Base-by-base conservation (phyloP, 1,140 invertebrate genomes). In the Lasioglossum albipes region DNA sequence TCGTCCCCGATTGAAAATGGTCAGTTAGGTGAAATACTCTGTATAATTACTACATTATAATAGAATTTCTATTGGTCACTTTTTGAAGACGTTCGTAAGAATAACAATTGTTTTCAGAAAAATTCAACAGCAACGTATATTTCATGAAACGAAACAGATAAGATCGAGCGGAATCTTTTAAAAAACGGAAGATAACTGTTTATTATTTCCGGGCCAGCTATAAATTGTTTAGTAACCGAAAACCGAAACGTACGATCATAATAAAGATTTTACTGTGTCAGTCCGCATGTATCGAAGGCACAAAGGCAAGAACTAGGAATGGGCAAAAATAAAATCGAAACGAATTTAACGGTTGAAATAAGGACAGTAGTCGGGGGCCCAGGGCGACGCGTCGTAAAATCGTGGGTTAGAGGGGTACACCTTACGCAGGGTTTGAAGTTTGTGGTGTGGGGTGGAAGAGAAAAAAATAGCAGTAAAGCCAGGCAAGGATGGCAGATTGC, bases 401-500 rank as follows among this genome's bases (percentile, higher is more conserved):
- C 59, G 68, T 42, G 59, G 64, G 68, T 78, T 72, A 78, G 76
- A 68, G 42, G 20, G 68, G 20, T 75, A 27, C 76, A 78, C 68
- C 76, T 70, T 77, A 31, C 36, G 22, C 22, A 20, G n/a, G 20
- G 42, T 45, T 36, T 3, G 2, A 57, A 42, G 41, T 68, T 68
- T 20, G 52, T 20, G 59, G 31, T 7, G 12, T 57, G 7, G 10
- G 36, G 16, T 62, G 36, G 36, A 20, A n/a, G 12, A 41, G 20
- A 27, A 79, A 77, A 73, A 83, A 81, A 71, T 83, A 70, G n/a
- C 41, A 54, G 72, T 42, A 66, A 57, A 84, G 70, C 75, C 81
- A 83, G 75, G 75, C 62, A 79, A 85, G 86, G 82, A 90, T 89
- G 87, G 87, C 86, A 89, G 87, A 91, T 89, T 89, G 88, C 81